Percentiles rank a stretch among this genome's conserved stretches.
Evolutionary conservation across 2,888 invertebrate genomes (phyloP).

Genomic region (Caenorhabditis doughertyi): DNA sequence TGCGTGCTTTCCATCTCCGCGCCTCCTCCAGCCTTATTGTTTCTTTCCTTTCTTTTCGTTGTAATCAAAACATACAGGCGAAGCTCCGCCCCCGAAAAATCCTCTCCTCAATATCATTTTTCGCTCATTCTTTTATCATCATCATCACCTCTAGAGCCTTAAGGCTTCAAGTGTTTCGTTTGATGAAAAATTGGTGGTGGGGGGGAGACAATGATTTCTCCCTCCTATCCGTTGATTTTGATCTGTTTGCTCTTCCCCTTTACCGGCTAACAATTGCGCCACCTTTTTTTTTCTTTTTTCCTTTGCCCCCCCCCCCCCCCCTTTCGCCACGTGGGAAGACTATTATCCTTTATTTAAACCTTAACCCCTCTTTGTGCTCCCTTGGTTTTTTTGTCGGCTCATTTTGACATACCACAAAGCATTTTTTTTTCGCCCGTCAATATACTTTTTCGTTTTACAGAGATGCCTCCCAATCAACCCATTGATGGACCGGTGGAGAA

Average conservation of each 20-base stretch:
- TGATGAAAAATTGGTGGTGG: constrained; percentile 24
- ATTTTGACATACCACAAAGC: background rate
- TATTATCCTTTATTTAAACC: constrained; percentile 34
- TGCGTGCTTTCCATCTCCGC: background rate
- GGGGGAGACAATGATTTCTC: background rate
- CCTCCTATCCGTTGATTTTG: constrained; percentile 22
- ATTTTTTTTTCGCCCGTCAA: background rate
- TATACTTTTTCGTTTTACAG: no score
- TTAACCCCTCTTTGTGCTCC: no score
- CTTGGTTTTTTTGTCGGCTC: background rate
- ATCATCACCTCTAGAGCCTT: no score
- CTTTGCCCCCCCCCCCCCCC: background rate
- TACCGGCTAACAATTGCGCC: constrained; percentile 24
- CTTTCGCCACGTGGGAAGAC: constrained; percentile 9
- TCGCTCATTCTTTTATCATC: background rate
- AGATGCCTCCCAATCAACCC: constrained; percentile 20
- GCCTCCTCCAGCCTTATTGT: background rate
- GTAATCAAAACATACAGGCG: constrained; percentile 45
- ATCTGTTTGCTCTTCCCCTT: constrained; percentile 37
- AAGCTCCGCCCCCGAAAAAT: constrained; percentile 30
- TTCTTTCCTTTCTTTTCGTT: background rate
- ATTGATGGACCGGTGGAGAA: constrained; percentile 34
- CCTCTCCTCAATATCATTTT: background rate
- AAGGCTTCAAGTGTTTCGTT: constrained; percentile 39
- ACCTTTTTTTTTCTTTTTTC: background rate